Percentiles rank a stretch among this genome's conserved stretches.
Evolutionary conservation across 1,140 invertebrate species (phyloP).

Genomic region (Neodiprion lecontei): DNA sequence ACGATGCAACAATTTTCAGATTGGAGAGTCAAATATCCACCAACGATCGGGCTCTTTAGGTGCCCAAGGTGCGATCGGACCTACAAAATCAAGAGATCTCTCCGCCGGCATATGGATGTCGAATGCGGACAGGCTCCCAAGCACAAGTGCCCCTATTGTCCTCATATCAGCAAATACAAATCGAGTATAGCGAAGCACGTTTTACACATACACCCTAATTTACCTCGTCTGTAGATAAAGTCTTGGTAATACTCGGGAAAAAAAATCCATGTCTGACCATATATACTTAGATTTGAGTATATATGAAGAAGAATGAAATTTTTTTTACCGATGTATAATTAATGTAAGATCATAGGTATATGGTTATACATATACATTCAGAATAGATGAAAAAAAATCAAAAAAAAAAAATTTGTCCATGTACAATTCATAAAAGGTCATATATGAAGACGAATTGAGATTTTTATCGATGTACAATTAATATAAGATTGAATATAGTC

Average conservation of each 20-base stretch:
- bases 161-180: conserved; percentile 64
- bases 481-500: no score
- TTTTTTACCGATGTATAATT: no score
- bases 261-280: neutral
- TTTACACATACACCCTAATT: conserved; percentile 42
- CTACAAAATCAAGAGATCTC: conserved; percentile 65
- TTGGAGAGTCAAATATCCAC: neutral
- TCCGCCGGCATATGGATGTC: conserved; percentile 66
- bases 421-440: no score
- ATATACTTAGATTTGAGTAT: no score
- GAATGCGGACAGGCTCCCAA: conserved; percentile 69
- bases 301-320: no score
- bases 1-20: neutral
- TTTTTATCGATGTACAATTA: no score
- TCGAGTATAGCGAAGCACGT: conserved; percentile 62
- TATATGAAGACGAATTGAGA: no score
- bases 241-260: neutral
- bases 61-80: conserved; percentile 70
- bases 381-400: no score
- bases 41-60: conserved; percentile 67
- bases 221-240: conserved; percentile 20
- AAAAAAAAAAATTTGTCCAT: no score
- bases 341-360: no score
- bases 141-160: conserved; percentile 63
- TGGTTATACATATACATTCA: no score